phyloP scores from a whole-genome alignment of 2,797 vertebrate genomes.

The Salarias fasciatus region DNA sequence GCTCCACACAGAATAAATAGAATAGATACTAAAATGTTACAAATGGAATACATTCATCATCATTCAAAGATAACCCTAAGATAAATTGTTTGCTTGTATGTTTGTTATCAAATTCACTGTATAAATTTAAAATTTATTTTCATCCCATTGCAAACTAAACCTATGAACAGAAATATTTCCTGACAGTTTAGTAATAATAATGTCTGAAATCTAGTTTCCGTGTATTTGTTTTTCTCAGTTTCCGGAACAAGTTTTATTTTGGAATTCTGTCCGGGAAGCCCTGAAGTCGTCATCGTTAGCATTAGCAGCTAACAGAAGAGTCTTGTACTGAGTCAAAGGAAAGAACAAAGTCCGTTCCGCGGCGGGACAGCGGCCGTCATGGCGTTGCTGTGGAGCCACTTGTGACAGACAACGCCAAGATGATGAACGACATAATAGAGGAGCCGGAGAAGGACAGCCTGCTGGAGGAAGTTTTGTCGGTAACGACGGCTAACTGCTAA shows the following conservation, averaged over 20 bases:
- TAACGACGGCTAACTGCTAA: constrained; percentile 56
- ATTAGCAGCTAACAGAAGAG: constrained; percentile 32
- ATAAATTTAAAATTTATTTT: too few relatives aligned
- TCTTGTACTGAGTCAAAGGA: background rate
- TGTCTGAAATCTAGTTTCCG: too few relatives aligned
- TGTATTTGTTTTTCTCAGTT: too few relatives aligned
- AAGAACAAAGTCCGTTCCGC: constrained; percentile 11
- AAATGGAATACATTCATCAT: too few relatives aligned
- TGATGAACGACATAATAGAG: constrained; percentile 83
- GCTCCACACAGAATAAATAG: too few relatives aligned
- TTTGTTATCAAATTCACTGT: too few relatives aligned
- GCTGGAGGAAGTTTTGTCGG: constrained; percentile 66
- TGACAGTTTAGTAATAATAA: too few relatives aligned
- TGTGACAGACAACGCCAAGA: constrained; percentile 68
- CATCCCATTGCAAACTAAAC: too few relatives aligned
- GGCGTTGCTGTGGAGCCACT: constrained; percentile 33
- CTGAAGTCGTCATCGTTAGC: background rate
- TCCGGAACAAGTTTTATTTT: background rate
- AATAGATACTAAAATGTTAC: too few relatives aligned
- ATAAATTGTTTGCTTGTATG: too few relatives aligned
- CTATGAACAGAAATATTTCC: too few relatives aligned
- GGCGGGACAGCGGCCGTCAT: constrained; percentile 40
- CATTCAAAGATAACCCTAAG: too few relatives aligned
- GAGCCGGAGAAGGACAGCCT: constrained; percentile 78
- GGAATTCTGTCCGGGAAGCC: constrained; percentile 22